A percentile compares a stretch with the other conserved stretches of the same genome.
These are phyloP conservation scores for Amaurobius ferox DNA, from an alignment of 2,888 invertebrate species.

Conservation along the genomic window DNA sequence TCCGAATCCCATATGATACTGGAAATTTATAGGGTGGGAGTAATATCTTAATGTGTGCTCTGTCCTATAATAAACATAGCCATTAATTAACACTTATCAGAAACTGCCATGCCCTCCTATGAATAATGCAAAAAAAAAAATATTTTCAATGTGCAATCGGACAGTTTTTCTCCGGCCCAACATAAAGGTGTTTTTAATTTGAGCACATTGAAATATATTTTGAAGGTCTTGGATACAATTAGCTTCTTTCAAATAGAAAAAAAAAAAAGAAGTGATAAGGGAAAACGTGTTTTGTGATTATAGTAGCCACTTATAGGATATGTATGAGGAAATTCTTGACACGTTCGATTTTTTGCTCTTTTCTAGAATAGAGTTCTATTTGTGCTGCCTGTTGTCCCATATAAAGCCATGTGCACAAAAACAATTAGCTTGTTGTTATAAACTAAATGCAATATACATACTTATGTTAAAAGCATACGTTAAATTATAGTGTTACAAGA, in stretches of 20 bases:
- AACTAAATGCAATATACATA: too few relatives aligned
- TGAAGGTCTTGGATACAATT: constrained; percentile 8
- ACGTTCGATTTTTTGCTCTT: background rate
- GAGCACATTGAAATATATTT: background rate
- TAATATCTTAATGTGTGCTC: constrained; percentile 11
- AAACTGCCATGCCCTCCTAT: background rate
- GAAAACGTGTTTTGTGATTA: background rate
- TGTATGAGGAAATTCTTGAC: background rate
- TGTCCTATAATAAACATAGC: background rate
- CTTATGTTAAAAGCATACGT: too few relatives aligned
- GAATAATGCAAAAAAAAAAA: background rate
- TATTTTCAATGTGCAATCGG: background rate
- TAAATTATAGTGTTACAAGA: too few relatives aligned
- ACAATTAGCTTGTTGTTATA: too few relatives aligned
- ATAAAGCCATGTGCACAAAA: too few relatives aligned
- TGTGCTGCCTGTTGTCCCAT: too few relatives aligned
- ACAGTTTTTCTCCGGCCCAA: background rate
- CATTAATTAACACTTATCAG: constrained; percentile 8
- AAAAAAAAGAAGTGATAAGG: background rate
- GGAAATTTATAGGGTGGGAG: background rate
- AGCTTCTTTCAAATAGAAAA: background rate
- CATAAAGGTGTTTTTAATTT: background rate
- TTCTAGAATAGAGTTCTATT: too few relatives aligned
- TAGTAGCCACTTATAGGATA: background rate
- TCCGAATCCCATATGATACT: background rate